Base-by-base conservation (phyloP, 2,888 invertebrate genomes). In the Prenolepis imparis region DNA sequence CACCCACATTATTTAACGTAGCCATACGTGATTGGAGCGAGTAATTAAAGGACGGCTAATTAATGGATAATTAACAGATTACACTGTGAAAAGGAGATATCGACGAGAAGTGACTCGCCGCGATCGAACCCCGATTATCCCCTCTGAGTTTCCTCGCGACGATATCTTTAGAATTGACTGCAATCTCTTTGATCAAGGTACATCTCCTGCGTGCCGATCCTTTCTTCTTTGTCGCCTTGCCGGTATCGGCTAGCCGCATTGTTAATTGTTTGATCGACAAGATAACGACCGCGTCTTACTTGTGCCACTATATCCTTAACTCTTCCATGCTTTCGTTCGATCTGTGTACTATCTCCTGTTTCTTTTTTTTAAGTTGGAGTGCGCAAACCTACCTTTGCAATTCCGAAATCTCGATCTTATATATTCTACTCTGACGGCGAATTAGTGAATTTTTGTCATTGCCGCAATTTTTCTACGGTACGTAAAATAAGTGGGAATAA, bases 201-300 rank as follows among this genome's bases (percentile, higher is more conserved):
- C 78, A 83, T 81, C 85, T 87, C 82, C 81, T 87, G 78, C 84
- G 84, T 82, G 86, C 84, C 85, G 80, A 68, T 83, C 82, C 86
- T 87, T 84, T 21, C 88, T 84, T 85, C 84, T 78, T 81, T 63
- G 86, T 86, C 88, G 87, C 87, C 84, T 83, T 83, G 84, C 83
- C 83, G 83, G 83, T 84, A 81, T 87, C 63, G 82, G 72, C 86
- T 91, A 93, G 94, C 9, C 5, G 36, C 92, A 94, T 94, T 94
- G 94, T 94, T 94, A 94, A 94, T 94, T 94, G 94, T 94, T 94
- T 94, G 94, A 94, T 94, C 94, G 93, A 94, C 94, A 94, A 94
- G 94, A 94, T 94, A 94, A 94, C 93, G 92, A 91, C 66, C 92
- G 92, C 94, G 93, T 94, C 93, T 92, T 93, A 94, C 94, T 94